These are phyloP conservation scores for Piscicola geometra DNA, from an alignment of 2,888 invertebrate genomes.

Conservation along the genomic window DNA sequence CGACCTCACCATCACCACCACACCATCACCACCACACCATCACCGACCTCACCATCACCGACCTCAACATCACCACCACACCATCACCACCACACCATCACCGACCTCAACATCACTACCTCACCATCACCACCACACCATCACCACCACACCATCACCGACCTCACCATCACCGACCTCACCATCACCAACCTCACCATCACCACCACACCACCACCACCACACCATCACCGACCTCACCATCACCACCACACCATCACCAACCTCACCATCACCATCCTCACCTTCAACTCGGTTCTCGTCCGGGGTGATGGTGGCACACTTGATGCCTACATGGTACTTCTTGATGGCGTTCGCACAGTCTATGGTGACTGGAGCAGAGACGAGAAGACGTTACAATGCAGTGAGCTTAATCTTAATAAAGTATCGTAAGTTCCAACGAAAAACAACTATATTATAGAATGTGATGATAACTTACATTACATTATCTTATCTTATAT, in stretches of 20 bases:
- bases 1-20: conserved; percentile 68
- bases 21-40: no score
- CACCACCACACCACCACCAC: conserved; percentile 1
- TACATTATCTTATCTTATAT: no score
- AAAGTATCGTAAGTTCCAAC: no score
- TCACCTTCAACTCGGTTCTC: conserved; percentile 80
- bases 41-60: no score
- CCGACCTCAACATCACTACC: not conserved
- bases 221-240: not conserved
- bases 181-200: not conserved
- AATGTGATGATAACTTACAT: no score
- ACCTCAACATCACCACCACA: not conserved
- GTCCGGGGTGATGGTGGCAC: conserved; percentile 95
- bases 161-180: not conserved
- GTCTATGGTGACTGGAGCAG: conserved; percentile 84
- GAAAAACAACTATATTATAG: no score
- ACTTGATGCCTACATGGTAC: conserved; percentile 97
- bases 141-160: not conserved
- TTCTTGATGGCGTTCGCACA: conserved; percentile 93
- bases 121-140: not conserved
- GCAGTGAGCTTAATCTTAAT: no score
- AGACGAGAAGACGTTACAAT: no score
- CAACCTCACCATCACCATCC: not conserved
- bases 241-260: not conserved
- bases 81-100: not conserved